phyloP scores from a whole-genome alignment of 2,113 vertebrate species.

The Eurypyga helias region DNA sequence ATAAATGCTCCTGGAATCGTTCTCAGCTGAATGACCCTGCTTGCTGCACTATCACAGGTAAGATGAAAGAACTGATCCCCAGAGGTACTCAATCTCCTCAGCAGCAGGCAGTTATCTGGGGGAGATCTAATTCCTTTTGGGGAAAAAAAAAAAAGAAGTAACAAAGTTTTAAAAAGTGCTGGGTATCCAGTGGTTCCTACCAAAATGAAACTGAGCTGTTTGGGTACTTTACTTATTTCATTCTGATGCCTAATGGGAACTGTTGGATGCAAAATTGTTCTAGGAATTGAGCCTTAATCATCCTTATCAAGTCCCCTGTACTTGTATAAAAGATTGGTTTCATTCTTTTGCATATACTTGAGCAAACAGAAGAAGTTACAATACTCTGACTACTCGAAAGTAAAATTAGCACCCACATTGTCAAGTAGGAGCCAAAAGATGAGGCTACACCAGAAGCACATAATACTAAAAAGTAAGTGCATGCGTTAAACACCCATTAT shows the following conservation, averaged over 20 bases:
- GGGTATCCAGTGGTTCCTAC: background rate
- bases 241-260: slow-evolving; percentile 24
- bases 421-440: background rate
- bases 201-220: background rate
- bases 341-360: background rate
- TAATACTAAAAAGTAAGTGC: background rate
- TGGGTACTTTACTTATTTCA: background rate
- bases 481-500: background rate
- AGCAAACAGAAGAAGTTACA: background rate
- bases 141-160: background rate
- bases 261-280: slow-evolving; percentile 9
- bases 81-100: background rate
- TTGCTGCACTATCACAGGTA: background rate
- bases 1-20: background rate
- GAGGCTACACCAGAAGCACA: background rate
- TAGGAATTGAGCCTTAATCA: background rate
- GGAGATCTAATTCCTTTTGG: background rate
- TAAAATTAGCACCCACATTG: background rate
- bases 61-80: background rate
- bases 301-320: background rate
- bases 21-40: background rate
- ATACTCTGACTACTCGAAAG: background rate
- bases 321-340: background rate
- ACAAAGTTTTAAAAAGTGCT: background rate
- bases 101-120: background rate